These are phyloP conservation scores for Rhyzopertha dominica DNA, from an alignment of 1,140 invertebrate species.

Conservation along the genomic window DNA sequence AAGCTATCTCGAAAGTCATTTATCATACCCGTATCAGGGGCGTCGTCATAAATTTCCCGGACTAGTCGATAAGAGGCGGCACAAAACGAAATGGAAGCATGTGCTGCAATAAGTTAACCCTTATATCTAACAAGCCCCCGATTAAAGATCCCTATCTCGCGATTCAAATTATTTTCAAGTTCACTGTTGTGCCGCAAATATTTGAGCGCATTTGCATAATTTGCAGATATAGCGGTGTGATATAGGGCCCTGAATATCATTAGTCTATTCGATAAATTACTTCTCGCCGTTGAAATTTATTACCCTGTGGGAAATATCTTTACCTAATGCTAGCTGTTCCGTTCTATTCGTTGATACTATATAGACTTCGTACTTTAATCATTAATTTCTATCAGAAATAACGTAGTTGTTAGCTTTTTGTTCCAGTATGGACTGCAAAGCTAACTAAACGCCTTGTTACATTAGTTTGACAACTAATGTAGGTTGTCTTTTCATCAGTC, in stretches of 20 bases:
- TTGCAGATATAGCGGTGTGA: slow-evolving; percentile 15
- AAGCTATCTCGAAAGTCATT: slow-evolving; percentile 46
- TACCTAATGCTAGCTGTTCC: too few species aligned
- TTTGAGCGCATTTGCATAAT: too few species aligned
- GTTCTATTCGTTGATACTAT: too few species aligned
- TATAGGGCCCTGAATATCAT: slow-evolving; percentile 13
- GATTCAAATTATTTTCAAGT: slow-evolving; percentile 16
- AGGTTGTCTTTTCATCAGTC: too few species aligned
- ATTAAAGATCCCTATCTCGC: slow-evolving; percentile 23
- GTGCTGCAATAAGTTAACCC: slow-evolving; percentile 39
- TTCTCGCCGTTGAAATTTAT: slow-evolving; percentile 12
- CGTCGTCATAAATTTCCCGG: slow-evolving; percentile 38
- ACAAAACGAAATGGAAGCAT: slow-evolving; percentile 36
- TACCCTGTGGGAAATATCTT: not conserved
- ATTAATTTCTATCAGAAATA: too few species aligned
- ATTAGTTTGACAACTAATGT: too few species aligned
- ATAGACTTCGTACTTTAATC: too few species aligned
- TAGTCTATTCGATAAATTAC: slow-evolving; percentile 15
- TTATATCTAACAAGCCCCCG: slow-evolving; percentile 26
- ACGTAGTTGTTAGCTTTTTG: too few species aligned
- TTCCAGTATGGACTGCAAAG: too few species aligned
- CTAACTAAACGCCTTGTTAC: too few species aligned
- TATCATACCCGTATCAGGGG: slow-evolving; percentile 42
- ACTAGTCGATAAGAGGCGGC: slow-evolving; percentile 38
- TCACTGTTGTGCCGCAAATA: not conserved